Percentiles rank a stretch among this genome's conserved stretches.
Evolutionary conservation across 2,113 vertebrate species (phyloP).

Genomic region (Thunnus maccoyii): DNA sequence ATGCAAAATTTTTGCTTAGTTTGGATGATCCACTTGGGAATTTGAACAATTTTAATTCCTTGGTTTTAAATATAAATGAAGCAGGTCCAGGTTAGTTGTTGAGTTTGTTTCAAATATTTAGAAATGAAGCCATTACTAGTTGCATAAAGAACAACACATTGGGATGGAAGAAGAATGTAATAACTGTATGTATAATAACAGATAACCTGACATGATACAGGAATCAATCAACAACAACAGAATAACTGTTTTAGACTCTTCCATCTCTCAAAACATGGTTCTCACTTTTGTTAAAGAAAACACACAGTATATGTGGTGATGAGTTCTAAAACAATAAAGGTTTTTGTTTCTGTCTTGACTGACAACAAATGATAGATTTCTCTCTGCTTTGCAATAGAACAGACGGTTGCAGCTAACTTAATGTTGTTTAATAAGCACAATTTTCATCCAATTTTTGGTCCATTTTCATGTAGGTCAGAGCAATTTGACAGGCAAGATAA

Average conservation of each 20-base stretch:
- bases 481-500: conserved; percentile 1
- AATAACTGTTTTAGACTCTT: neutral
- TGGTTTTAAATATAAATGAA: conserved; percentile 33
- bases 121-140: conserved; percentile 13
- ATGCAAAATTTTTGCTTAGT: conserved; percentile 39
- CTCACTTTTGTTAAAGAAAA: neutral
- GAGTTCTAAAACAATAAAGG: neutral
- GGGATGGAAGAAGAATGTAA: conserved; percentile 10
- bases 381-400: neutral
- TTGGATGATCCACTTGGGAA: conserved; percentile 44
- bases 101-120: conserved; percentile 18
- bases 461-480: conserved; percentile 7
- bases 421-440: conserved; percentile 8
- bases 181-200: neutral
- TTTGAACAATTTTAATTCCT: conserved; percentile 56
- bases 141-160: conserved; percentile 24
- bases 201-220: neutral
- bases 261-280: neutral
- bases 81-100: conserved; percentile 11
- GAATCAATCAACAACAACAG: neutral
- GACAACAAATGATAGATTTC: neutral
- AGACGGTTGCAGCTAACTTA: neutral
- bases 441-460: neutral
- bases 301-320: neutral
- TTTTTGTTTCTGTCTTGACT: neutral